A percentile compares a stretch with the other conserved stretches of the same genome.
Evolutionary conservation across 53 echinoderm and acorn worm species (phyloP).

Genomic region (Zoroaster sp.): DNA sequence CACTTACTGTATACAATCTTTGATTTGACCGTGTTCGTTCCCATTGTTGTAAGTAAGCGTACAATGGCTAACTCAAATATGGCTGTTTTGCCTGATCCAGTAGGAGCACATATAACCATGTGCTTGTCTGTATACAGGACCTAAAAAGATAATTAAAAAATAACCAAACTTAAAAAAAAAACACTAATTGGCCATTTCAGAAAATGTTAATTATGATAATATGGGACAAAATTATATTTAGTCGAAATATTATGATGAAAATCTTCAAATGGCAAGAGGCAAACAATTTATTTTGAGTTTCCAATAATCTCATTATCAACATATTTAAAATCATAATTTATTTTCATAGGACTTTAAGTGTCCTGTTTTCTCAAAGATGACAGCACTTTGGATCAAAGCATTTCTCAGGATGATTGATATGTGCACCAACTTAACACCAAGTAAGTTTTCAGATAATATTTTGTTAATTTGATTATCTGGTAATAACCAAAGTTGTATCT

Average conservation of each 20-base stretch:
- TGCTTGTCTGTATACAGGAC: slow-evolving; percentile 78
- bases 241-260: neutral
- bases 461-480: too few relatives aligned
- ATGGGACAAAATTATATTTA: too few relatives aligned
- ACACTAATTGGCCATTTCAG: neutral
- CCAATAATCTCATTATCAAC: too few relatives aligned
- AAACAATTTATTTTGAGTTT: neutral
- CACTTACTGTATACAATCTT: slow-evolving; percentile 90
- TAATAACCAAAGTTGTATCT: too few relatives aligned
- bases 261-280: neutral
- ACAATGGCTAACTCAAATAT: slow-evolving; percentile 85
- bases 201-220: neutral
- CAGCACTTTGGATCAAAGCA: too few relatives aligned
- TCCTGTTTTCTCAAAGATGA: too few relatives aligned
- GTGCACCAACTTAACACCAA: too few relatives aligned
- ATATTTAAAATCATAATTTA: too few relatives aligned
- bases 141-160: slow-evolving; percentile 13
- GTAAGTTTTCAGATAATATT: too few relatives aligned
- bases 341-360: too few relatives aligned
- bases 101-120: slow-evolving; percentile 81
- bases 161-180: too few relatives aligned
- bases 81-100: slow-evolving; percentile 84
- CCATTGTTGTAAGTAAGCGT: slow-evolving; percentile 68
- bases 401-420: too few relatives aligned
- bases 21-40: slow-evolving; percentile 35